These are phyloP conservation scores for Rhegmatorhina hoffmannsi DNA, from an alignment of 2,113 vertebrate species.

Conservation along the genomic window DNA sequence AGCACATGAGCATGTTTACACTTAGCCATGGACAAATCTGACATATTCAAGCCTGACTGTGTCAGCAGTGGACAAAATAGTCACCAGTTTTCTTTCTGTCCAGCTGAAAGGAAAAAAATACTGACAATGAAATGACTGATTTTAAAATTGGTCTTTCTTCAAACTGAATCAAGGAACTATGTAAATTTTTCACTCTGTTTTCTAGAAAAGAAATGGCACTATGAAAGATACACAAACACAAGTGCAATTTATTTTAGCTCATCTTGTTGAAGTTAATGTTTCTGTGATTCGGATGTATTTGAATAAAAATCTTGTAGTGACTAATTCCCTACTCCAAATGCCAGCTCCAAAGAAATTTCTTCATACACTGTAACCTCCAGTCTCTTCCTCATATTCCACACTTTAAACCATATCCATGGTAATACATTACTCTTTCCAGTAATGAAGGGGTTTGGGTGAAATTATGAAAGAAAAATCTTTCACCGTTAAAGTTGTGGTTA, in stretches of 20 bases:
- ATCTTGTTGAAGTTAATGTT: conserved; percentile 17
- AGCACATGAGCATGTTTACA: not conserved
- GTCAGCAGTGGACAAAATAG: not conserved
- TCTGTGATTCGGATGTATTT: not conserved
- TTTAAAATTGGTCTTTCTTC: not conserved
- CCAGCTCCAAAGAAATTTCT: conserved; percentile 5
- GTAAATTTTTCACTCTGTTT: not conserved
- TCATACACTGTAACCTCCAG: not conserved
- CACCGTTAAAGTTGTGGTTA: conserved; percentile 37
- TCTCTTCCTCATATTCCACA: not conserved
- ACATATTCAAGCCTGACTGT: not conserved
- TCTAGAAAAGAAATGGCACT: not conserved
- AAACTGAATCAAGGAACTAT: not conserved
- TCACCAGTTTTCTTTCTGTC: not conserved
- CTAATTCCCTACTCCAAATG: conserved; percentile 6
- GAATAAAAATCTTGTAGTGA: not conserved
- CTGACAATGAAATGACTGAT: not conserved
- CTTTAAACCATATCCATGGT: conserved; percentile 55
- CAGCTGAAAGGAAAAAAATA: not conserved
- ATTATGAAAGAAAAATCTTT: conserved; percentile 41
- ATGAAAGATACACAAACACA: not conserved
- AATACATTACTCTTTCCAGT: conserved; percentile 33
- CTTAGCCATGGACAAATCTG: not conserved
- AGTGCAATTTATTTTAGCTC: not conserved
- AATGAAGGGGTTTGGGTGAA: conserved; percentile 20